phyloP scores from a whole-genome alignment of 2,113 vertebrate species.

The Macroglossus sobrinus region DNA sequence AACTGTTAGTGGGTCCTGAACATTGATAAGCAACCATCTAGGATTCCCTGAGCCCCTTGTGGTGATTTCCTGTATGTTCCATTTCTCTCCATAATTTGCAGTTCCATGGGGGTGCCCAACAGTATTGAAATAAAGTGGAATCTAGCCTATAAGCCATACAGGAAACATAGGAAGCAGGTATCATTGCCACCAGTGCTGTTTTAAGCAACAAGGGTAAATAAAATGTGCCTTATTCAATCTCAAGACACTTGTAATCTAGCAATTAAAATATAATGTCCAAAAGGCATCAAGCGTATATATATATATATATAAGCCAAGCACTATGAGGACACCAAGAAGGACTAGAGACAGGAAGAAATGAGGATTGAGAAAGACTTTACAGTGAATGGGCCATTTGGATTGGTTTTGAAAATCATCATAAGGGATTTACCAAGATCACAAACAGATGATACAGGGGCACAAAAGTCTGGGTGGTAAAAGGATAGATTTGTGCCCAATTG shows the following conservation, averaged over 20 bases:
- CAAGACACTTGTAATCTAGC: neutral
- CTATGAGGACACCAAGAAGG: too few species aligned
- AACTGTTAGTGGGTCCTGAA: neutral
- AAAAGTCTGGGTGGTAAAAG: neutral
- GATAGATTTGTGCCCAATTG: neutral
- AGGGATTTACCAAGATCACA: neutral
- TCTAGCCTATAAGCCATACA: neutral
- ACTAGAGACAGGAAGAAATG: neutral
- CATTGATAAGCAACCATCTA: neutral
- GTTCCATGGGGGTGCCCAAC: fast-evolving
- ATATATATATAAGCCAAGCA: neutral
- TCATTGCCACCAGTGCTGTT: neutral
- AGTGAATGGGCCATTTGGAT: neutral
- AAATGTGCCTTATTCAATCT: neutral
- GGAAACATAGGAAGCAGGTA: neutral
- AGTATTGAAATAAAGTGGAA: neutral
- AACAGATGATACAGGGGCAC: neutral
- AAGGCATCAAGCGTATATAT: neutral
- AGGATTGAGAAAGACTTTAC: neutral
- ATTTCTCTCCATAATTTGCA: neutral
- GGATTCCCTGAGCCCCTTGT: neutral
- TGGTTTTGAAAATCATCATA: neutral
- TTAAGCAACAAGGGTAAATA: neutral
- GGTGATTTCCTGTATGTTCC: neutral
- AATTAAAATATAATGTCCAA: neutral